Percentiles rank a stretch among this genome's conserved stretches.
phyloP scores from a whole-genome alignment of 2,888 invertebrate genomes.

The Dyspetes luteomarginatus region DNA sequence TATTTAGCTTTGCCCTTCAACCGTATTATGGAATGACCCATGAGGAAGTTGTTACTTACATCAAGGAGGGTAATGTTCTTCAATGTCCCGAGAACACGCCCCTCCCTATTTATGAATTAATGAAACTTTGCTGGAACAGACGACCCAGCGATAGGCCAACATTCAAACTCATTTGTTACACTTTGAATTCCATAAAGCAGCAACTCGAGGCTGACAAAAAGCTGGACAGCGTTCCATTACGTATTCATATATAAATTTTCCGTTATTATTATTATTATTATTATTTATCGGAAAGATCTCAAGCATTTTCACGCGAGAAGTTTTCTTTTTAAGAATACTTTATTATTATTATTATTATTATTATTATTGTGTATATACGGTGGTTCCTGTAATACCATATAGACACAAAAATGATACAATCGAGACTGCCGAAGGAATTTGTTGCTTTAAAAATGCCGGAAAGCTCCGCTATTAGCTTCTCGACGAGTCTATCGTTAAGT shows the following conservation, averaged over 20 bases:
- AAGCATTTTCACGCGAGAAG: neutral
- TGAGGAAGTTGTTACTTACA: constrained; percentile 97
- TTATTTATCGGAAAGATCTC: neutral
- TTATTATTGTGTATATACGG: neutral
- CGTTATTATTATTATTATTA: constrained; percentile 16
- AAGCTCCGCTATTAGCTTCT: neutral
- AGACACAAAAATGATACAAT: neutral
- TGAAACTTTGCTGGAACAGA: constrained; percentile 97
- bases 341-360: neutral
- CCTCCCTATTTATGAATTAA: constrained; percentile 93
- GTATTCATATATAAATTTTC: constrained; percentile 77
- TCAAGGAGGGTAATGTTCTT: constrained; percentile 96
- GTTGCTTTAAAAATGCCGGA: neutral
- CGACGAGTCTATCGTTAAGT: neutral
- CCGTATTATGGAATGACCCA: constrained; percentile 99
- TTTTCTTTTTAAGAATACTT: neutral
- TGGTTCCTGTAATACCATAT: neutral
- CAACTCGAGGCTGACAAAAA: constrained; percentile 82
- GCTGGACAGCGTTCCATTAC: constrained; percentile 78
- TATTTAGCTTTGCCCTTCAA: constrained; percentile 97
- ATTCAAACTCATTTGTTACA: constrained; percentile 92
- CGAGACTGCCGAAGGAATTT: neutral
- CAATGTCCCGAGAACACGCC: constrained; percentile 96
- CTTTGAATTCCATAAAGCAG: constrained; percentile 88
- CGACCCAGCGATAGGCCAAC: constrained; percentile 94